phyloP scores from a whole-genome alignment of 2,888 invertebrate genomes.

The Callosobruchus maculatus region DNA sequence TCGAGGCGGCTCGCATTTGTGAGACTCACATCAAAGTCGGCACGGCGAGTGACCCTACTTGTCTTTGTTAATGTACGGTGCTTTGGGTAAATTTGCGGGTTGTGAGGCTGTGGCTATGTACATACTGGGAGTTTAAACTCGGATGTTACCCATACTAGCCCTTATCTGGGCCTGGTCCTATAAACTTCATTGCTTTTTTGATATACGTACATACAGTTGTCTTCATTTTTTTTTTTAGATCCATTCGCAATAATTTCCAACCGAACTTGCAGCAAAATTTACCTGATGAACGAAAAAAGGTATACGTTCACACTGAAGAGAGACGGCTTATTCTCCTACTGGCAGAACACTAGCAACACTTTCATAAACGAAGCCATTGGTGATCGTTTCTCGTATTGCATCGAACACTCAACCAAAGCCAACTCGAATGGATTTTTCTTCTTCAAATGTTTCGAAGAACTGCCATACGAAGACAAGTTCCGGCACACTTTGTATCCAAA shows the following conservation, averaged over 20 bases:
- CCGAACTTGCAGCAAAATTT: constrained; percentile 18
- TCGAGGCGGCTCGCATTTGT: too few species aligned
- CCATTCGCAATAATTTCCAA: constrained; percentile 27
- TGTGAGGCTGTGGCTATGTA: too few species aligned
- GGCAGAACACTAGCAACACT: constrained; percentile 18
- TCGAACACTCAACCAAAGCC: constrained; percentile 25
- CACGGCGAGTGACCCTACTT: too few species aligned
- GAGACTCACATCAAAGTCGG: too few species aligned
- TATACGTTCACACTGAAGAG: constrained; percentile 22
- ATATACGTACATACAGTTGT: too few species aligned
- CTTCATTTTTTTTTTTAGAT: constrained; percentile 26
- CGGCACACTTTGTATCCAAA: constrained; percentile 27
- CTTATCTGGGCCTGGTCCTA: too few species aligned
- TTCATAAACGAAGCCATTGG: constrained; percentile 16
- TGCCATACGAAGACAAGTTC: constrained; percentile 22
- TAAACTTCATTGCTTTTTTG: too few species aligned
- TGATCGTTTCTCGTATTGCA: constrained; percentile 22
- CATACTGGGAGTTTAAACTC: too few species aligned
- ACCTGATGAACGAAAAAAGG: constrained; percentile 13
- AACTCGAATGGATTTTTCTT: constrained; percentile 16
- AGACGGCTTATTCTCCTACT: constrained; percentile 22
- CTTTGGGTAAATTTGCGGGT: too few species aligned
- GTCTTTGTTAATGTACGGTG: too few species aligned
- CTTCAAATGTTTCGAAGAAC: constrained; percentile 19
- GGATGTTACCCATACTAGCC: too few species aligned